Evolutionary conservation across 2,113 vertebrate species (phyloP), one percentile per base, ranked within the genome.

Genomic region (Melospiza melodia): DNA sequence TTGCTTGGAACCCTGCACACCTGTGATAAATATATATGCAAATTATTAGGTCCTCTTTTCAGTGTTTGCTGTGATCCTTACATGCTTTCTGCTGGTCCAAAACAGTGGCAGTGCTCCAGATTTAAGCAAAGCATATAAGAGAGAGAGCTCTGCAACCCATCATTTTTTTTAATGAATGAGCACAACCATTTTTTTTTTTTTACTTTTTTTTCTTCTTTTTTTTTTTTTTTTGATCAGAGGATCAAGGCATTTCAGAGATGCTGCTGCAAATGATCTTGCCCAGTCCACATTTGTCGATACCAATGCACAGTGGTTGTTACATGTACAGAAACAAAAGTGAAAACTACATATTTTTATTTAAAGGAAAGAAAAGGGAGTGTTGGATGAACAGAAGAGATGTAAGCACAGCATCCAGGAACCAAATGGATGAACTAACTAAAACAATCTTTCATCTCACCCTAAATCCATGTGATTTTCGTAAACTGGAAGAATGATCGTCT

Each of bases 381-480:
- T 78, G 71, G n/a, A n/a, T 72, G 35, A 81, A 27, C 10, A 84
- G 57, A 58, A 75, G 61, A 94, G 15, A 51, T 17, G 23, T 30
- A 66, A 73, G 46, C n/a, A 49, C 28, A 90, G 41, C 27, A 62
- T 30, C 33, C 46, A 65, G 58, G 22, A 90, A 62, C 67, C 63
- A 90, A 76, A 86, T 67, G 51, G 44, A 63, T 82, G 90, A 91
- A 31, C 48, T 81, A 46, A 76, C 54, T 88, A 72, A 75, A 91
- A 97, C 89, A 89, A 68, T 22, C 14, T 96, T 95, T 94, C 82
- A 78, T 94, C 44, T 90, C 90, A 20, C 12, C 35, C 81, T 39
- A 71, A 67, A 67, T 90, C 33, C 86, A 84, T 87, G 93, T 93
- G 94, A 88, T 95, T 93, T 94, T 84, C 0, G 11, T 84, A 63